Conservation (phyloP, 2,888 invertebrate genomes). For the Ectropis crepuscularia region DNA sequence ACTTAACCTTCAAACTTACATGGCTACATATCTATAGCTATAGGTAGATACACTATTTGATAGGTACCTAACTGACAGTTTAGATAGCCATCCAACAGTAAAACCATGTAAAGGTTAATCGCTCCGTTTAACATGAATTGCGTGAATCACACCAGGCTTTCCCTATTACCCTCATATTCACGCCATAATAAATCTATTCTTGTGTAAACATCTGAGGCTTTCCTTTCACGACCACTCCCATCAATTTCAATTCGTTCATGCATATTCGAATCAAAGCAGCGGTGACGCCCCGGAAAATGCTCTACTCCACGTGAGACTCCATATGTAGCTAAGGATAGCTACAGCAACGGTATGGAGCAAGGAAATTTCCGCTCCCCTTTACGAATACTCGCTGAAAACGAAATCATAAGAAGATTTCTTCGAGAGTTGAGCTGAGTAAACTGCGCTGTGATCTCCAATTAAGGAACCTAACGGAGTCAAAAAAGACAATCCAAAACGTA, state of each 20-base stretch:
- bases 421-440: constrained; percentile 32
- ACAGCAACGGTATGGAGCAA: constrained; percentile 15
- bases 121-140: constrained; percentile 21
- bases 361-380: constrained; percentile 29
- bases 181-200: constrained; percentile 35
- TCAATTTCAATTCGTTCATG: constrained; percentile 46
- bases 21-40: not conserved
- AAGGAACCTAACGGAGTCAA: constrained; percentile 42
- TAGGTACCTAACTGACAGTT: not conserved
- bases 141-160: constrained; percentile 25
- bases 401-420: constrained; percentile 36
- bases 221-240: constrained; percentile 41
- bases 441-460: constrained; percentile 44
- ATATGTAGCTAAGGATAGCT: constrained; percentile 23
- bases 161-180: constrained; percentile 28
- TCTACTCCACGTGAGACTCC: constrained; percentile 39
- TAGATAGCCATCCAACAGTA: not conserved
- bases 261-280: constrained; percentile 43
- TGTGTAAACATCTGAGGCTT: constrained; percentile 40
- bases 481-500: constrained; percentile 62
- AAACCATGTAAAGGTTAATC: constrained; percentile 27
- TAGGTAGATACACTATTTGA: not conserved
- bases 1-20: no score
- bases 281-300: constrained; percentile 44
- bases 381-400: constrained; percentile 10